A percentile compares a stretch with the other conserved stretches of the same genome.
Evolutionary conservation across 2,797 vertebrate genomes (phyloP).

Genomic region (Pterois miles): DNA sequence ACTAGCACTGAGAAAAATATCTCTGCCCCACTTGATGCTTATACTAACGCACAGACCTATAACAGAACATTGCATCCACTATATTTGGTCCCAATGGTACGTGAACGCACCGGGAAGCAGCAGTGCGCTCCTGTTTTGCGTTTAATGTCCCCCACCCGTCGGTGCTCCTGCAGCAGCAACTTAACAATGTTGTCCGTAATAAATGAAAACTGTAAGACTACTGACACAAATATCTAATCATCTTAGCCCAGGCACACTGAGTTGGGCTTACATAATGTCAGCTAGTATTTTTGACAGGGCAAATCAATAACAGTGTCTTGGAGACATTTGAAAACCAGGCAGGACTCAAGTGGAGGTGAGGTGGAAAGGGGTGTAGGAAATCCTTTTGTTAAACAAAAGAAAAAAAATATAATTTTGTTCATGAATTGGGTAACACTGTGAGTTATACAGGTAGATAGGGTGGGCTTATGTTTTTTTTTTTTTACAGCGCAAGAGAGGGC

Average conservation of each 20-base stretch:
- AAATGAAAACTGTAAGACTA: neutral
- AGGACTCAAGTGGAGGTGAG: neutral
- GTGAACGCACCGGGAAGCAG: constrained; percentile 41
- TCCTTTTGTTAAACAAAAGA: neutral
- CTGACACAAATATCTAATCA: neutral
- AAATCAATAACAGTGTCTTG: constrained; percentile 50
- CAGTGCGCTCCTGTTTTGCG: constrained; percentile 33
- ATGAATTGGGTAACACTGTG: too few species aligned
- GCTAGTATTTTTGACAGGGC: constrained; percentile 17
- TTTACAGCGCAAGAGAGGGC: accelerated
- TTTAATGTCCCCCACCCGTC: neutral
- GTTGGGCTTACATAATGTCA: constrained; percentile 23
- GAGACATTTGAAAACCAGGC: constrained; percentile 15
- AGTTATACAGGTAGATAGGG: too few species aligned
- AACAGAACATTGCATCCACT: neutral
- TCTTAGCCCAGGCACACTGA: neutral
- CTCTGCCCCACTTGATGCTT: neutral
- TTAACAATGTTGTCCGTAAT: constrained; percentile 3
- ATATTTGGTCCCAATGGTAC: neutral
- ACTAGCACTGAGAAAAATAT: neutral
- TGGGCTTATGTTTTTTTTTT: too few species aligned
- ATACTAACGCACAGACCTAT: neutral
- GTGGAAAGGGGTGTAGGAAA: neutral
- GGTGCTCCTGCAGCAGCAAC: constrained; percentile 37
- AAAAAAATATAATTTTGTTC: too few species aligned